These are phyloP conservation scores for Scaptomyza polygonia DNA, from an alignment of 2,888 invertebrate species.

Conservation along the genomic window DNA sequence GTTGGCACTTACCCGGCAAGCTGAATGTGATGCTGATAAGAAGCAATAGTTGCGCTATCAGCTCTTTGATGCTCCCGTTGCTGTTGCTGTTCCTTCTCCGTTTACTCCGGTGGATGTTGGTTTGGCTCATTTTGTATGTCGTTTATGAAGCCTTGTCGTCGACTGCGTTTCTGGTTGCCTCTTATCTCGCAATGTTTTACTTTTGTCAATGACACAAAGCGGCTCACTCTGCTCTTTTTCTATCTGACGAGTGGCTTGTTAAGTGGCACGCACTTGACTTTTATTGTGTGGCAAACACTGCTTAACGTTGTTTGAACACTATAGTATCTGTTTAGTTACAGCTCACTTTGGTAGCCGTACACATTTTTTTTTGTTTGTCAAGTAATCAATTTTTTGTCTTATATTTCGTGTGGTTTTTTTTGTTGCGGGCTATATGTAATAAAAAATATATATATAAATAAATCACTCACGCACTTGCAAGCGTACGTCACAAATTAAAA, in stretches of 20 bases:
- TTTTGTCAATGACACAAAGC: constrained; percentile 53
- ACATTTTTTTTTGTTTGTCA: constrained; percentile 10
- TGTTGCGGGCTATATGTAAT: constrained; percentile 12
- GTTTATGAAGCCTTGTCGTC: constrained; percentile 45
- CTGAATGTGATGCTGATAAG: constrained; percentile 76
- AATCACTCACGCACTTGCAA: constrained; percentile 10
- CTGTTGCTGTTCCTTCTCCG: constrained; percentile 28
- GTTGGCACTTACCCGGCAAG: constrained; percentile 79
- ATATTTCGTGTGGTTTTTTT: constrained; percentile 16
- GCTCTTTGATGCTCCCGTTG: constrained; percentile 41
- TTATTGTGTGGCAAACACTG: constrained; percentile 53
- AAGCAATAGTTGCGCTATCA: constrained; percentile 72
- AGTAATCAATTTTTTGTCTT: constrained; percentile 8
- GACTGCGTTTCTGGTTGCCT: constrained; percentile 30
- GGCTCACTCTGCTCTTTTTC: constrained; percentile 24
- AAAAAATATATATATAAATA: constrained; percentile 37
- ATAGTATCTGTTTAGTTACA: constrained; percentile 6
- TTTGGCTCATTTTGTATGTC: constrained; percentile 62
- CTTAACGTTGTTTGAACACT: constrained; percentile 36
- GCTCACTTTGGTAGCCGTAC: constrained; percentile 11
- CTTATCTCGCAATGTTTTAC: constrained; percentile 58
- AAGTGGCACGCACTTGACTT: constrained; percentile 63
- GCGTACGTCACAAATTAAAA: constrained; percentile 29
- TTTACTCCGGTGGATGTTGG: constrained; percentile 12
- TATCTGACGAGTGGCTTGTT: constrained; percentile 43